Evolutionary conservation across 2,888 invertebrate species (phyloP).

Genomic region (Leucania comma): DNA sequence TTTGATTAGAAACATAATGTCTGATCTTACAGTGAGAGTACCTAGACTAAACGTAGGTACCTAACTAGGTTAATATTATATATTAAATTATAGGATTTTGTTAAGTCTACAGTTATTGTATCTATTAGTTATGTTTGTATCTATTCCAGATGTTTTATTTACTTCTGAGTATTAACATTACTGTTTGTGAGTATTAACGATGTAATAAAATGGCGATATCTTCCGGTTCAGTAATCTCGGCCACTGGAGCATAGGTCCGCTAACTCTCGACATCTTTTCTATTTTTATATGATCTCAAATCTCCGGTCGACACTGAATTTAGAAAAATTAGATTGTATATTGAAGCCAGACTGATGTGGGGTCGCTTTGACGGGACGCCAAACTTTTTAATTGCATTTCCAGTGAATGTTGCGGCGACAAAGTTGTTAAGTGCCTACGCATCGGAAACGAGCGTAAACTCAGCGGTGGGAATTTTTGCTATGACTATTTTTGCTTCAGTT

Average conservation of each 20-base stretch:
- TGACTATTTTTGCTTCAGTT: background rate
- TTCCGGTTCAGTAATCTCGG: conserved; percentile 66
- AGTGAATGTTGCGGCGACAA: conserved; percentile 53
- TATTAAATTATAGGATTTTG: conserved; percentile 11
- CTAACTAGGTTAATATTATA: background rate
- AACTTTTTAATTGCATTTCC: conserved; percentile 67
- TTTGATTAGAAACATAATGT: conserved; percentile 11
- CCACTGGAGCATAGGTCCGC: conserved; percentile 68
- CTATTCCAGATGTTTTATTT: conserved; percentile 58
- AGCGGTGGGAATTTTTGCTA: conserved; percentile 42
- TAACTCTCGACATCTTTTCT: conserved; percentile 67
- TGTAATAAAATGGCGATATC: conserved; percentile 68
- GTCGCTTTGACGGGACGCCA: conserved; percentile 63
- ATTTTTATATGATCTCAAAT: conserved; percentile 72
- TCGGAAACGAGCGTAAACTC: conserved; percentile 34
- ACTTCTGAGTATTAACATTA: conserved; percentile 53
- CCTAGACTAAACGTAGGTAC: background rate
- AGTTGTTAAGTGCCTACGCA: conserved; percentile 47
- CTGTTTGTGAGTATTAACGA: conserved; percentile 56
- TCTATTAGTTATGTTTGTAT: conserved; percentile 33
- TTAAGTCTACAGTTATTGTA: background rate
- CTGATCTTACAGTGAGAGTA: background rate
- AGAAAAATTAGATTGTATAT: conserved; percentile 67
- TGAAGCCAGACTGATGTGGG: conserved; percentile 58
- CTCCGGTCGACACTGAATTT: conserved; percentile 64